These are phyloP conservation scores for Acomys russatus DNA, from an alignment of 2,797 vertebrate species.

Conservation along the genomic window DNA sequence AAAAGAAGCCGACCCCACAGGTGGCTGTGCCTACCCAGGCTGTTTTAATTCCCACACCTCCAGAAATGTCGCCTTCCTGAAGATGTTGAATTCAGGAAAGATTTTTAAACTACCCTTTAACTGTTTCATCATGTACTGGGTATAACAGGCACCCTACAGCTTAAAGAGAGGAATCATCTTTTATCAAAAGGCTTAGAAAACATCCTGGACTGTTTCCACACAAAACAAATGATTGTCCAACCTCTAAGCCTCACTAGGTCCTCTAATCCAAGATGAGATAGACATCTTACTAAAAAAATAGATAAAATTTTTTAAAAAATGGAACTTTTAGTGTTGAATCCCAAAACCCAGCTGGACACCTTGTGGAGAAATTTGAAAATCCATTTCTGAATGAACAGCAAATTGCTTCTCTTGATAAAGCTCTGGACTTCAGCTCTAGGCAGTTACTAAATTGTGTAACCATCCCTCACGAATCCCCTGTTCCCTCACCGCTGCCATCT, in stretches of 20 bases:
- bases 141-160: not conserved
- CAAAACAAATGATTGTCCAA: not conserved
- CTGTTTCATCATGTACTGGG: not conserved
- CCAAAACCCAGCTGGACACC: not conserved
- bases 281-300: slow-evolving; percentile 23
- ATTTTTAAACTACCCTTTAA: not conserved
- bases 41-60: not conserved
- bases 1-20: not conserved
- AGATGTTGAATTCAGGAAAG: not conserved
- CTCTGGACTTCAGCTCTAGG: not conserved
- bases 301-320: not conserved
- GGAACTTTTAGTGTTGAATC: not conserved
- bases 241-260: not conserved
- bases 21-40: not conserved
- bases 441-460: not conserved
- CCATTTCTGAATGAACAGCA: not conserved
- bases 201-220: not conserved
- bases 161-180: not conserved
- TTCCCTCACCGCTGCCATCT: not conserved
- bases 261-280: slow-evolving; percentile 29
- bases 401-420: not conserved
- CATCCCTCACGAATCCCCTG: not conserved
- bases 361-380: slow-evolving; percentile 27
- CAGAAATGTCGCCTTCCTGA: not conserved
- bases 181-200: slow-evolving; percentile 27